These are phyloP conservation scores for Hemiscyllium ocellatum DNA, from an alignment of 2,113 vertebrate species.

Conservation along the genomic window DNA sequence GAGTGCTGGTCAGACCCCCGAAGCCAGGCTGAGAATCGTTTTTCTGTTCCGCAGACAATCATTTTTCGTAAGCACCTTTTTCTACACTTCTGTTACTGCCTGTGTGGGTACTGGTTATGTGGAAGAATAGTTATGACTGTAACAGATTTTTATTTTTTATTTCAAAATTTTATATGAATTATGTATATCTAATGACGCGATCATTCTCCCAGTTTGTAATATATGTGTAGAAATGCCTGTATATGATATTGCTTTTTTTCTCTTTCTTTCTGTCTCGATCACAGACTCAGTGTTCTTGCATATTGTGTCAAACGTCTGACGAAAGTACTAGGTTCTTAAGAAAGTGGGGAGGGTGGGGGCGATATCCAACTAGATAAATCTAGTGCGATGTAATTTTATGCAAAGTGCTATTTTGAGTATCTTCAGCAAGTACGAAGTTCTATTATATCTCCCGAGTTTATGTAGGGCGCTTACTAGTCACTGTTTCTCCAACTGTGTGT, in stretches of 20 bases:
- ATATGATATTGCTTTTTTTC: constrained; percentile 81
- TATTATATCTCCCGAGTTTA: constrained; percentile 63
- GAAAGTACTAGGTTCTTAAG: constrained; percentile 57
- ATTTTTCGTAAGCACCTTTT: constrained; percentile 99
- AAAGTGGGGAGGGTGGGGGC: constrained; percentile 27
- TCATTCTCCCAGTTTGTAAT: constrained; percentile 99
- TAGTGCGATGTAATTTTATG: constrained; percentile 72
- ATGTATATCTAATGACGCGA: constrained; percentile 99
- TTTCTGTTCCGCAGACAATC: constrained; percentile 98
- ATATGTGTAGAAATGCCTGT: constrained; percentile 99
- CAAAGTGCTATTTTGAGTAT: constrained; percentile 74
- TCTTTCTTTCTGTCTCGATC: constrained; percentile 62
- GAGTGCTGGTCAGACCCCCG: constrained; percentile 54
- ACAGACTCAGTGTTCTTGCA: constrained; percentile 80
- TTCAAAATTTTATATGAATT: constrained; percentile 99
- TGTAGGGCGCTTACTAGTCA: constrained; percentile 75
- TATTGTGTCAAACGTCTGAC: constrained; percentile 74
- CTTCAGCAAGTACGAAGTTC: constrained; percentile 63
- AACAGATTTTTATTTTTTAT: constrained; percentile 99
- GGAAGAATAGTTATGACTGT: constrained; percentile 99
- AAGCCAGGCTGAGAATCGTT: constrained; percentile 79
- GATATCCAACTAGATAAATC: constrained; percentile 48
- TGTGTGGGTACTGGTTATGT: constrained; percentile 99
- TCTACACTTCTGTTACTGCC: constrained; percentile 96
- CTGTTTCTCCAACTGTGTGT: constrained; percentile 80